Percentiles rank a stretch among this genome's conserved stretches.
phyloP scores from a whole-genome alignment of 1,140 invertebrate genomes.

The Brachionus paranguensis region DNA sequence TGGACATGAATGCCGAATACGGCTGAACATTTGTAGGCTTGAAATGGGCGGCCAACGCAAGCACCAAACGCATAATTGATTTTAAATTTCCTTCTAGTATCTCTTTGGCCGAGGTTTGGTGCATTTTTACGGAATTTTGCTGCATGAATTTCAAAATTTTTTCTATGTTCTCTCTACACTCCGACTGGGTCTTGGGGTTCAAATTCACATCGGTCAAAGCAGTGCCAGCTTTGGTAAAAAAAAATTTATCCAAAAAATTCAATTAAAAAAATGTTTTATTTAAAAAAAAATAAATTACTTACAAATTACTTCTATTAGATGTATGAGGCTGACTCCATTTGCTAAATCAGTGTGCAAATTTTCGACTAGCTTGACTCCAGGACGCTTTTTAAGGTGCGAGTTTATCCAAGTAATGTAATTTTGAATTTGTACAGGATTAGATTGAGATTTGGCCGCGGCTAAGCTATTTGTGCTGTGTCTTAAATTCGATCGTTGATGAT shows the following conservation, averaged over 20 bases:
- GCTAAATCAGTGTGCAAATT: constrained; percentile 55
- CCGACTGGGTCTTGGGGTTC: constrained; percentile 45
- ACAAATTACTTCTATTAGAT: constrained; percentile 57
- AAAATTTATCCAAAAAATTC: constrained; percentile 7
- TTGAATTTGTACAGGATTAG: constrained; percentile 46
- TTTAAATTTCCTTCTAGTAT: constrained; percentile 58
- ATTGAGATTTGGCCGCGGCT: constrained; percentile 3
- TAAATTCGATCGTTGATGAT: not conserved
- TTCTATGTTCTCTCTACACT: constrained; percentile 55
- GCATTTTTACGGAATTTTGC: constrained; percentile 47
- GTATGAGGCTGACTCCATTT: constrained; percentile 54
- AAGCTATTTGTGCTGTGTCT: not conserved
- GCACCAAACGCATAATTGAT: constrained; percentile 57
- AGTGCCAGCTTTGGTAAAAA: constrained; percentile 48
- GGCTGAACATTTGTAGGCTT: constrained; percentile 54
- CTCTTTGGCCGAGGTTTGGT: constrained; percentile 50
- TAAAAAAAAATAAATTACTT: constrained; percentile 42
- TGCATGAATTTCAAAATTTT: constrained; percentile 53
- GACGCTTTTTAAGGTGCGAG: constrained; percentile 55
- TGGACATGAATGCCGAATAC: constrained; percentile 16
- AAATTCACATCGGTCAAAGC: constrained; percentile 48
- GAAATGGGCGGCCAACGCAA: constrained; percentile 58
- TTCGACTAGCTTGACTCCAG: constrained; percentile 49
- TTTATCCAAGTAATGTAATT: constrained; percentile 58
- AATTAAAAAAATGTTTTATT: too few species aligned